Base-by-base conservation (phyloP, 1,140 invertebrate genomes). In the Brachionus angularis region DNA sequence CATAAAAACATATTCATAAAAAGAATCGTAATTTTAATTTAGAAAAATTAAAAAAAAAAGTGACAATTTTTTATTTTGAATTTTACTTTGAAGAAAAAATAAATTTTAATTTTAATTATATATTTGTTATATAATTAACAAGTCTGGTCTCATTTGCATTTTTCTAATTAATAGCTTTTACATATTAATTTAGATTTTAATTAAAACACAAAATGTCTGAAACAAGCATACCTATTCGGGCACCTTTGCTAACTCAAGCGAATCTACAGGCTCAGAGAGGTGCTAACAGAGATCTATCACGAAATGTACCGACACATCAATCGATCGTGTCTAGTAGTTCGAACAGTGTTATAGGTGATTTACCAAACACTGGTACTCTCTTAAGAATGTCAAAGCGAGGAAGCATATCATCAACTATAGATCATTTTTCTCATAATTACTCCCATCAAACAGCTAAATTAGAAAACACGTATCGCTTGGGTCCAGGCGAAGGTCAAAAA, bases 381-480 rank as follows among this genome's bases (percentile, higher is more conserved):
- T 39, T 33, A 12, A 46, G 62, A 50, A 18, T 50, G 2, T 67
- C 62, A 10, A 67, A 67, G 4, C 42, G 62, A 31, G 47, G 47
- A n/a, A 47, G 42, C 21, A 67, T 67, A 29, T 67, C 62, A 25
- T 47, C 62, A 12, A 67, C 42, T 21, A 25, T 34, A 1, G 62
- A 67, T 47, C 62, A 67, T 14, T 47, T 21, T 34, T 33, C 42
- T 18, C 62, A 67, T n/a, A 21, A 7, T 7, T 52, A 27, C 16
- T 50, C 46, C 18, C 4, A 18, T 21, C 53, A 58, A 14, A 49
- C 31, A 16, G 25, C 34, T 4, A 69, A 72, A 21, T 23, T 73
- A 8, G 76, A 74, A 27, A 76, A 76, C 72, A 76, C 75, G 1
- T 76, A 73, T 71, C 71, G 71, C 12, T 58, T 76, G 44, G 69